phyloP scores from a whole-genome alignment of 2,797 vertebrate genomes.

The Scomberomorus guttatus region DNA sequence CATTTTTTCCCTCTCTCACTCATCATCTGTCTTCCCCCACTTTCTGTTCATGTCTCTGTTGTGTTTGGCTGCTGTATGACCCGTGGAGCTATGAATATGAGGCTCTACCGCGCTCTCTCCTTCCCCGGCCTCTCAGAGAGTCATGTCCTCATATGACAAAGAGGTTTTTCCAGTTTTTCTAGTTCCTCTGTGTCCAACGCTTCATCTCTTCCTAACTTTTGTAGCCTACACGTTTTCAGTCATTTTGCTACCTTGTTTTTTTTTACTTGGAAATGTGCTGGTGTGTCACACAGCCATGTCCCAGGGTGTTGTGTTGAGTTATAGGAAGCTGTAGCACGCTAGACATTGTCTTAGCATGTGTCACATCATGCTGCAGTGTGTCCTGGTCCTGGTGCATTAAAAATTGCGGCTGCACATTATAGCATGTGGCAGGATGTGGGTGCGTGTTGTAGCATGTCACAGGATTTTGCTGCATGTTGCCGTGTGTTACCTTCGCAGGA shows the following conservation, averaged over 20 bases:
- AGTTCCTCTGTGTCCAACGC: constrained; percentile 1
- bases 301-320: too few species aligned
- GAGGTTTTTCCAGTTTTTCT: constrained; percentile 19
- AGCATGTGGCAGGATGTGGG: neutral
- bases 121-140: constrained; percentile 4
- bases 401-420: neutral
- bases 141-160: constrained; percentile 40
- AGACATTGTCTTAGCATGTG: neutral
- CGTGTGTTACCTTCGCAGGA: neutral
- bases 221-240: constrained; percentile 42
- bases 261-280: neutral
- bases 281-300: neutral
- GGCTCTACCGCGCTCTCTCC: constrained; percentile 7
- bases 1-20: constrained; percentile 31
- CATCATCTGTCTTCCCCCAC: constrained; percentile 34
- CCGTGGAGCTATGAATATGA: constrained; percentile 13
- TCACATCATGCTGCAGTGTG: neutral
- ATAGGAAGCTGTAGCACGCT: neutral
- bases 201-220: constrained; percentile 28
- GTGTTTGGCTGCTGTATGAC: constrained; percentile 35
- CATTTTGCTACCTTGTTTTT: constrained; percentile 28
- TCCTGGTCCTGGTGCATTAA: neutral
- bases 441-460: neutral
- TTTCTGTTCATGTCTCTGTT: constrained; percentile 30
- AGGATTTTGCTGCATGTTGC: neutral